Evolutionary conservation across 2,113 vertebrate species (phyloP), one percentile per base, ranked within the genome.

Genomic region (Pelvicachromis taeniatus): DNA sequence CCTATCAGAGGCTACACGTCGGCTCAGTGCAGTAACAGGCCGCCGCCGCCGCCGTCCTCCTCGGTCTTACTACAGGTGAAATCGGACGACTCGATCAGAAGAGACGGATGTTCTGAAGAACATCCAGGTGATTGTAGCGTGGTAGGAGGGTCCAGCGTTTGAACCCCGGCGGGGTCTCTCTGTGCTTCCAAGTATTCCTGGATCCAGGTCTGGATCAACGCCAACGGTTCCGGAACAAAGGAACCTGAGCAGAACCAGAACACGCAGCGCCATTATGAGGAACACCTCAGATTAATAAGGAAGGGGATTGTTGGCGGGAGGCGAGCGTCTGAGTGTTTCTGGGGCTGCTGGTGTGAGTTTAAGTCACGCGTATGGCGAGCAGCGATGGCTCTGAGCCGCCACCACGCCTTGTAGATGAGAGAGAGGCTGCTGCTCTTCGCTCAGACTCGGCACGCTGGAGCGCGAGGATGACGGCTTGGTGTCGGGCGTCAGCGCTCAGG

Each of bases 401-500:
- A 10, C 68, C 68, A 48, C 42, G 4, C 42, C 42, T 75, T 63
- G 17, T 63, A 38, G 59, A 12, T 4, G 59, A 63, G 17, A 63
- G 59, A n/a, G 59, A 38, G 59, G 33, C 59, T n/a, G 17, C 17
- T 35, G 31, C 31, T 31, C 31, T 31, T 31, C 31, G 31, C 31
- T 68, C 7, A 0, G 65, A 40, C 21, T 45, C 21, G 8, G 3
- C 13, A 3, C 9, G 42, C 40, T 50, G 68, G 16, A 0, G 2
- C 2, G 2, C 23, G 4, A 50, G 9, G 2, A 5, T 50, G 68
- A 50, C 0, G 0, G 42, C 3, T 19, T 73, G 5, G 1, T 12
- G 42, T 50, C 9, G 16, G 42, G 68, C 68, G 14, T 48, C 40
- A 48, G 68, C 42, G 23, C 68, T 73, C 23, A 50, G 68, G 68